A percentile compares a stretch with the other conserved stretches of the same genome.
Conservation (phyloP, 2,113 vertebrate species). For the Centropus unirufus region DNA sequence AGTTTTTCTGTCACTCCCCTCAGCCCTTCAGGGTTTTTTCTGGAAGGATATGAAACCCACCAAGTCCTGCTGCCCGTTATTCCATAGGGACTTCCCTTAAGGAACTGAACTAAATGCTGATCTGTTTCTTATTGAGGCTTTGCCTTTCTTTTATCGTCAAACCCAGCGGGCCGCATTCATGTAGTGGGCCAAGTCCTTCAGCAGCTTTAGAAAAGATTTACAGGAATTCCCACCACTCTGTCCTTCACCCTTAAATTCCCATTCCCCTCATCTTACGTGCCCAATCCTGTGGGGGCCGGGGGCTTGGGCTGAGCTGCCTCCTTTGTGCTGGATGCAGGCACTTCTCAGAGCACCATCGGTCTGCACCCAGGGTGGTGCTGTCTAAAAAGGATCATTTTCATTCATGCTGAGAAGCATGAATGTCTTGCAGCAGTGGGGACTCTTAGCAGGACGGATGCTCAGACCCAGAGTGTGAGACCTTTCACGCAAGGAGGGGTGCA, state of each 20-base stretch:
- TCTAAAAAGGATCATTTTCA: background rate
- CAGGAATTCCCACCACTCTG: background rate
- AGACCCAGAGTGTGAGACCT: background rate
- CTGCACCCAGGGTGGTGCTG: background rate
- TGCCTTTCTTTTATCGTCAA: background rate
- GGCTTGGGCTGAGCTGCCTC: background rate
- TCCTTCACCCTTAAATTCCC: background rate
- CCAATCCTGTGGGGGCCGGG: fast-evolving
- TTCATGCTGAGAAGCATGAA: background rate
- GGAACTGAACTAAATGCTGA: background rate
- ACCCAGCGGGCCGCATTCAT: background rate
- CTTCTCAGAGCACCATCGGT: background rate
- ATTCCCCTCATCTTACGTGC: background rate
- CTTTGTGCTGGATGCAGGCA: background rate
- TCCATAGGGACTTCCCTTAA: background rate
- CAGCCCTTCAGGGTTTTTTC: background rate
- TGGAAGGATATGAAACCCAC: background rate
- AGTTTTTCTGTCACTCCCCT: background rate
- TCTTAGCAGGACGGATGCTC: background rate
- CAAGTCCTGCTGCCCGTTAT: background rate
- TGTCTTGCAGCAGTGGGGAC: background rate
- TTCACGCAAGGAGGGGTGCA: background rate
- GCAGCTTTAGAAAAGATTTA: background rate
- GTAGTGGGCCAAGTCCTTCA: background rate
- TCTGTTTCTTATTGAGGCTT: background rate